These are phyloP conservation scores for Saimiri boliviensis DNA, from an alignment of 2,113 vertebrate genomes.

Conservation along the genomic window DNA sequence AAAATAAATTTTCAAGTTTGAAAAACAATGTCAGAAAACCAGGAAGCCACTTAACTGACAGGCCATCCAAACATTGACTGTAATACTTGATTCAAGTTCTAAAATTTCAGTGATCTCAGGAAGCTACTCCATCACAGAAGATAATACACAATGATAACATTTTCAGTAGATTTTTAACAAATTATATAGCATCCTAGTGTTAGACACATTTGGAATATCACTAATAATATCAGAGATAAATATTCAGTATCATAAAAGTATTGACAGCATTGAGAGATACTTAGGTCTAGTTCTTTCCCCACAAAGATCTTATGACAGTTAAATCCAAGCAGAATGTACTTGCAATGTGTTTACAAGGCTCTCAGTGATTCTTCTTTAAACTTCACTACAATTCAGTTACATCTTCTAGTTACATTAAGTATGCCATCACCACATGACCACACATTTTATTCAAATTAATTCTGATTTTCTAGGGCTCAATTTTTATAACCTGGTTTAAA, in stretches of 20 bases:
- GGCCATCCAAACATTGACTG: background rate
- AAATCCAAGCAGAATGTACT: background rate
- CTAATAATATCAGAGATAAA: background rate
- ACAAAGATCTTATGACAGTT: background rate
- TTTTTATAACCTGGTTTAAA: constrained; percentile 56
- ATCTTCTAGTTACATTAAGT: background rate
- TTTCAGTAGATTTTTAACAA: background rate
- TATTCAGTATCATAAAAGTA: background rate
- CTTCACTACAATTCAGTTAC: background rate
- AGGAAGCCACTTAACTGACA: background rate
- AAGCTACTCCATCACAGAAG: background rate
- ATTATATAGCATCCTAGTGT: background rate
- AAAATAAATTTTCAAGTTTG: background rate
- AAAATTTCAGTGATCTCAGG: background rate
- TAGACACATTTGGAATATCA: background rate
- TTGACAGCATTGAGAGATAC: background rate
- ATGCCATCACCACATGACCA: background rate
- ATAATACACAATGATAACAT: background rate
- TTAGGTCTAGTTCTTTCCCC: background rate
- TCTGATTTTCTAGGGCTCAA: constrained; percentile 23
- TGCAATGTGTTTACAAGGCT: background rate
- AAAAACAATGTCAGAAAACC: background rate
- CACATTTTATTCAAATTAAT: constrained; percentile 51
- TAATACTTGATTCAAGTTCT: background rate
- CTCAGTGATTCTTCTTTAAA: background rate